Percentiles rank a stretch among this genome's conserved stretches.
phyloP scores from a whole-genome alignment of 2,113 vertebrate species.

The Macrotis lagotis region DNA sequence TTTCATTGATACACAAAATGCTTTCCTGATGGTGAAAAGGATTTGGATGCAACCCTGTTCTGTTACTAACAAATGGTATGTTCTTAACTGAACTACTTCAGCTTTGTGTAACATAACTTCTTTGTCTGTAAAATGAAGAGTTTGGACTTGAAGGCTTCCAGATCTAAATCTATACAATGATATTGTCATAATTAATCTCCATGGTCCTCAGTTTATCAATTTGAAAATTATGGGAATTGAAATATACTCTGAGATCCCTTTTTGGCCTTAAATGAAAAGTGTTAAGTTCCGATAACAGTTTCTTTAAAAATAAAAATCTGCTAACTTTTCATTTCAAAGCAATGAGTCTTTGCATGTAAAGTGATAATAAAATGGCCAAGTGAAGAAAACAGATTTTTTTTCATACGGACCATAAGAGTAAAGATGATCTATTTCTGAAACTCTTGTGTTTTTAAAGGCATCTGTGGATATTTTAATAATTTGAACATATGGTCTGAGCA shows the following conservation, averaged over 20 bases:
- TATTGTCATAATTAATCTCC: background rate
- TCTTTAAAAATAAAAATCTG: background rate
- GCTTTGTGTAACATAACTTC: background rate
- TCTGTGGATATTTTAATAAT: slow-evolving; percentile 70
- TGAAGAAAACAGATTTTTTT: slow-evolving; percentile 27
- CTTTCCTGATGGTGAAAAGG: background rate
- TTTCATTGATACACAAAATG: background rate
- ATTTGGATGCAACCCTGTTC: background rate
- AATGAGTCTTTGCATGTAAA: slow-evolving; percentile 3
- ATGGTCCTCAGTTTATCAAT: background rate
- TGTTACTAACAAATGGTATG: background rate
- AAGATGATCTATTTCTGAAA: slow-evolving; percentile 51
- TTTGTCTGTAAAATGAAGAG: background rate
- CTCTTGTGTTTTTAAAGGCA: slow-evolving; percentile 19
- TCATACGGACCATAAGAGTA: slow-evolving; percentile 14
- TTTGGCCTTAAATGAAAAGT: background rate
- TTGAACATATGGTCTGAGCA: slow-evolving; percentile 69
- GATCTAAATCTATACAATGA: background rate
- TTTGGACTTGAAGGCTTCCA: background rate
- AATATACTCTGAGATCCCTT: background rate
- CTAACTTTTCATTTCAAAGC: slow-evolving; percentile 12
- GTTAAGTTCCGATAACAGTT: too few species aligned
- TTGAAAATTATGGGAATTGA: background rate
- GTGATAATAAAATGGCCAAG: slow-evolving; percentile 18
- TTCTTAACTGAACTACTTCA: background rate